These are phyloP conservation scores for Aspidapion aeneum DNA, from an alignment of 2,888 invertebrate species.

Conservation along the genomic window DNA sequence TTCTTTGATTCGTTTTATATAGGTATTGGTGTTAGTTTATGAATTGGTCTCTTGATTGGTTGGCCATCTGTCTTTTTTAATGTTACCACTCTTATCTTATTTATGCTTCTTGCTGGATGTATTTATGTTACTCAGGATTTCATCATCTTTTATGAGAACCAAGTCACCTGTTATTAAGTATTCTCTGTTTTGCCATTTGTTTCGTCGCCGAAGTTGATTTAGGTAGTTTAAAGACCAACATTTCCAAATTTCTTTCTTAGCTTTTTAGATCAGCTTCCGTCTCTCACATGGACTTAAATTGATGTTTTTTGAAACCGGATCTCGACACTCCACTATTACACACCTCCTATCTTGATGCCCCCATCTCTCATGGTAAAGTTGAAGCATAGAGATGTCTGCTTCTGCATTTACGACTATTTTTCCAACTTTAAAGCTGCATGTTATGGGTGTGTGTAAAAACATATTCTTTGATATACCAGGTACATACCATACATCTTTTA, in stretches of 20 bases:
- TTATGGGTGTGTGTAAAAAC: too few relatives aligned
- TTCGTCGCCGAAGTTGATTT: neutral
- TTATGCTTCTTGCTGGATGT: neutral
- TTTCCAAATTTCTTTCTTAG: neutral
- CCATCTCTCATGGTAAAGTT: too few relatives aligned
- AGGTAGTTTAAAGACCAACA: neutral
- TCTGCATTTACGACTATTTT: too few relatives aligned
- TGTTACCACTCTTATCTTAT: neutral
- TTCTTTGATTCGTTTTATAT: neutral
- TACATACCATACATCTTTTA: too few relatives aligned
- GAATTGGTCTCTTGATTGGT: neutral
- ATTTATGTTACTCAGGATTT: neutral
- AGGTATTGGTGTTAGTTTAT: neutral
- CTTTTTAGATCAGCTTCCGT: neutral
- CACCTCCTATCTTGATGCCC: too few relatives aligned
- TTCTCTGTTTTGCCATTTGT: neutral
- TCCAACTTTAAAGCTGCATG: too few relatives aligned
- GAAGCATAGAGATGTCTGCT: too few relatives aligned
- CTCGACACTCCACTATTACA: neutral
- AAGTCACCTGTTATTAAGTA: neutral
- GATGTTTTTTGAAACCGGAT: neutral
- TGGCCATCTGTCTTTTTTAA: neutral
- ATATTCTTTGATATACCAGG: too few relatives aligned
- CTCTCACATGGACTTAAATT: neutral
- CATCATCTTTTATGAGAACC: neutral